A percentile compares a stretch with the other conserved stretches of the same genome.
Conservation (phyloP, 23 tunicate genomes). For the Botrylloides violaceus region DNA sequence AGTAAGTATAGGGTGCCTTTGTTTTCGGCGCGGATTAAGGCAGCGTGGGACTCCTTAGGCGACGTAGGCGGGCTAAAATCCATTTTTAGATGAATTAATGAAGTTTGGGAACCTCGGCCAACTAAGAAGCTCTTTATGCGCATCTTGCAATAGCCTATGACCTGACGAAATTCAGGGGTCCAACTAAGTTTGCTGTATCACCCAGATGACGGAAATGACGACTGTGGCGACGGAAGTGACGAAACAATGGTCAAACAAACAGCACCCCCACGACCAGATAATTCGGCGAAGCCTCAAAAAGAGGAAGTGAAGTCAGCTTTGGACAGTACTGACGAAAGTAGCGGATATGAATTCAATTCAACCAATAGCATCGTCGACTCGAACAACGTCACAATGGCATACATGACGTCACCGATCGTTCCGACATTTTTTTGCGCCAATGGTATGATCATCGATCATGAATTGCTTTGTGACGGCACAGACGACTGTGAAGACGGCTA, state of each 20-base stretch:
- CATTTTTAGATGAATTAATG: too few relatives aligned
- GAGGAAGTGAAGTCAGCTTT: neutral
- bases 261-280: neutral
- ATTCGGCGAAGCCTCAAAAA: neutral
- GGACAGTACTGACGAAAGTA: too few relatives aligned
- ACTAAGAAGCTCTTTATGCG: too few relatives aligned
- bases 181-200: neutral
- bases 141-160: too few relatives aligned
- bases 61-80: too few relatives aligned
- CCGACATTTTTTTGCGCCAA: neutral
- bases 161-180: too few relatives aligned
- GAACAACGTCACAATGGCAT: neutral
- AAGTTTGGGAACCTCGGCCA: too few relatives aligned
- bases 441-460: neutral
- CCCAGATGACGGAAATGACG: conserved; percentile 9
- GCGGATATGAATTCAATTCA: too few relatives aligned
- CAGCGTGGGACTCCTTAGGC: too few relatives aligned
- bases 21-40: too few relatives aligned
- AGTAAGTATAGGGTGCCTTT: too few relatives aligned
- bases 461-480: neutral
- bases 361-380: neutral
- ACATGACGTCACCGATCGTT: neutral
- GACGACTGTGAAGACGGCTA: conserved; percentile 20
- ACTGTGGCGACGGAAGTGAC: conserved; percentile 24
- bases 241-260: conserved; percentile 8